A percentile compares a stretch with the other conserved stretches of the same genome.
phyloP scores from a whole-genome alignment of 2,113 vertebrate species.

The Xyliphius kryptos region DNA sequence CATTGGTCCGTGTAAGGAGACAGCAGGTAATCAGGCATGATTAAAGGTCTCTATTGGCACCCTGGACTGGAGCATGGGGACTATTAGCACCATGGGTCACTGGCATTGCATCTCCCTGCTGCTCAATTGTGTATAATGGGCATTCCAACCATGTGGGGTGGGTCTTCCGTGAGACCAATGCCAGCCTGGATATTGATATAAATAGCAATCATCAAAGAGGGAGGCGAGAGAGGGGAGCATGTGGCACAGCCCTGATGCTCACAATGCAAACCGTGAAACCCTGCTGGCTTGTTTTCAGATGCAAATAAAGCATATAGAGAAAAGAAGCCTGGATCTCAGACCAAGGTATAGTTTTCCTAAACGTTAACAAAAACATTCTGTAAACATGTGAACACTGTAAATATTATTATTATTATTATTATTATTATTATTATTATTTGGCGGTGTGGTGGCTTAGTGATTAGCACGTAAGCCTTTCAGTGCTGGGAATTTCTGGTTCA shows the following conservation, averaged over 20 bases:
- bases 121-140: slow-evolving; percentile 11
- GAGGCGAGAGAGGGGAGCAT: slow-evolving; percentile 1
- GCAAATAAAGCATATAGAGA: neutral
- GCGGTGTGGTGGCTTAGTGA: no score
- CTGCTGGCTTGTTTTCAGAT: slow-evolving; percentile 9
- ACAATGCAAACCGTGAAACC: slow-evolving; percentile 13
- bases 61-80: slow-evolving; percentile 11
- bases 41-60: slow-evolving; percentile 23
- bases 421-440: neutral
- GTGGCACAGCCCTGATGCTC: neutral
- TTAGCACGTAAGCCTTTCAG: no score
- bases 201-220: slow-evolving; percentile 26
- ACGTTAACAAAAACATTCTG: neutral
- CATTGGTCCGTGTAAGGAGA: slow-evolving; percentile 8
- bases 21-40: slow-evolving; percentile 43
- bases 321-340: neutral
- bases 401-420: neutral
- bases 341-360: neutral
- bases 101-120: slow-evolving; percentile 26
- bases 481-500: no score
- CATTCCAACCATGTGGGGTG: neutral
- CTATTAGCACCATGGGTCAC: slow-evolving; percentile 31
- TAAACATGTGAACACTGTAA: neutral
- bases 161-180: slow-evolving; percentile 3
- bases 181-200: slow-evolving; percentile 21